phyloP scores from a whole-genome alignment of 92 coral and sea anemone species.

The Umimayanthus chanpuru region DNA sequence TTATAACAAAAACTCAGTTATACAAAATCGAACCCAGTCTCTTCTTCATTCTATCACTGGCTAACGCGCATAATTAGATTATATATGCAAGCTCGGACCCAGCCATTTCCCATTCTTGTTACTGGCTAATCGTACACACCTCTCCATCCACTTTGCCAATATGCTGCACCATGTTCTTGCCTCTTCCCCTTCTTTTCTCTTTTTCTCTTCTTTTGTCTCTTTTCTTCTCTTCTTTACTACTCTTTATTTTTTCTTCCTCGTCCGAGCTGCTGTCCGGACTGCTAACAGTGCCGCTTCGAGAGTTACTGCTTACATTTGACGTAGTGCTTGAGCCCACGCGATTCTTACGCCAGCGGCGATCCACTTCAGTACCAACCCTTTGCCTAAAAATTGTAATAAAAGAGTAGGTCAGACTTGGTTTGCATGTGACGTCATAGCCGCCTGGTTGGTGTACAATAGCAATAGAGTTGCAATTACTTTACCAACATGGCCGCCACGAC shows the following conservation, averaged over 20 bases:
- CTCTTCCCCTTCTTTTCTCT: slow-evolving; percentile 11
- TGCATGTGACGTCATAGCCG: too few species aligned
- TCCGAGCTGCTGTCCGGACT: slow-evolving; percentile 22
- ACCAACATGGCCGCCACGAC: too few species aligned
- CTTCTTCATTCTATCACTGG: too few species aligned
- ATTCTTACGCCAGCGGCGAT: slow-evolving; percentile 81
- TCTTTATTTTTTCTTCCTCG: slow-evolving; percentile 28
- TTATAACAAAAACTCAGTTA: too few species aligned
- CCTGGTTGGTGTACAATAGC: too few species aligned
- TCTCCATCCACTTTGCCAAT: neutral
- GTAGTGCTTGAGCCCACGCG: slow-evolving; percentile 76
- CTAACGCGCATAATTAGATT: too few species aligned
- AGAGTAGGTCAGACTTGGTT: too few species aligned
- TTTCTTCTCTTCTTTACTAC: slow-evolving; percentile 9
- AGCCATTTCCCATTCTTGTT: neutral
- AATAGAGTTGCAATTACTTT: too few species aligned
- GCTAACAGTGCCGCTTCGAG: neutral
- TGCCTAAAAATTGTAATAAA: neutral
- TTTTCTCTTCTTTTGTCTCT: slow-evolving; percentile 20
- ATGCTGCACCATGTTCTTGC: slow-evolving; percentile 12
- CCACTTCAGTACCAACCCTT: slow-evolving; percentile 20
- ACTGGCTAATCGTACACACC: neutral
- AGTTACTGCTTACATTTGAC: slow-evolving; percentile 44
- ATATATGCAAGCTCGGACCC: neutral
- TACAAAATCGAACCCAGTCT: too few species aligned